A percentile compares a stretch with the other conserved stretches of the same genome.
These are phyloP conservation scores for Melopsittacus undulatus DNA, from an alignment of 2,797 vertebrate species.

Conservation along the genomic window DNA sequence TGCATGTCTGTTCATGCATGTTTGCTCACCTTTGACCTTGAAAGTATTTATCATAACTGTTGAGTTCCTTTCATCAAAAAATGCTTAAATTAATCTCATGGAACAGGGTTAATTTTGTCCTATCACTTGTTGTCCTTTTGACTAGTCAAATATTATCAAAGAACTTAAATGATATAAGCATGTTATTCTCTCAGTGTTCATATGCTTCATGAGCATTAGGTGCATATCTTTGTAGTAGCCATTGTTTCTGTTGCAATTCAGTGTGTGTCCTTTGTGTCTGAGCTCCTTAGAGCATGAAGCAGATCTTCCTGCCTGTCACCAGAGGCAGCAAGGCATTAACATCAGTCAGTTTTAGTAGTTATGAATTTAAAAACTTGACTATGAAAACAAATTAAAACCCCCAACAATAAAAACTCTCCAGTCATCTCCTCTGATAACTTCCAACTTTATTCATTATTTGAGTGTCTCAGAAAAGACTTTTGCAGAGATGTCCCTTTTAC, in stretches of 20 bases:
- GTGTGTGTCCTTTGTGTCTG: fast-evolving
- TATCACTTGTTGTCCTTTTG: not conserved
- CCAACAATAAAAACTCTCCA: not conserved
- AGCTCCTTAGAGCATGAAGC: not conserved
- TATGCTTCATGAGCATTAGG: fast-evolving
- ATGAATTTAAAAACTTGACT: not conserved
- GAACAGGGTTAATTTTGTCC: not conserved
- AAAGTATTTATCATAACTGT: not conserved
- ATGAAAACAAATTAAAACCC: not conserved
- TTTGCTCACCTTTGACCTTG: not conserved
- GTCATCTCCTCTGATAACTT: not conserved
- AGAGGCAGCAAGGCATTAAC: not conserved
- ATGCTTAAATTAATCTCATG: not conserved
- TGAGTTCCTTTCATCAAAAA: not conserved
- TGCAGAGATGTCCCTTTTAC: not conserved
- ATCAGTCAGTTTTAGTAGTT: not conserved
- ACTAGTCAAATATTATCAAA: not conserved
- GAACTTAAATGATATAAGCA: not conserved
- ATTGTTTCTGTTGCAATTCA: not conserved
- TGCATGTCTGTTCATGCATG: not conserved
- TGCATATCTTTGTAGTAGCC: not conserved
- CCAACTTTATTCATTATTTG: not conserved
- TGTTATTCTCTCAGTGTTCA: not conserved
- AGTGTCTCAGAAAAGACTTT: not conserved
- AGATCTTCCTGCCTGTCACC: not conserved